Evolutionary conservation across 2,113 vertebrate species (phyloP), one percentile per base, ranked within the genome.

Genomic region (Patagioenas fasciata): DNA sequence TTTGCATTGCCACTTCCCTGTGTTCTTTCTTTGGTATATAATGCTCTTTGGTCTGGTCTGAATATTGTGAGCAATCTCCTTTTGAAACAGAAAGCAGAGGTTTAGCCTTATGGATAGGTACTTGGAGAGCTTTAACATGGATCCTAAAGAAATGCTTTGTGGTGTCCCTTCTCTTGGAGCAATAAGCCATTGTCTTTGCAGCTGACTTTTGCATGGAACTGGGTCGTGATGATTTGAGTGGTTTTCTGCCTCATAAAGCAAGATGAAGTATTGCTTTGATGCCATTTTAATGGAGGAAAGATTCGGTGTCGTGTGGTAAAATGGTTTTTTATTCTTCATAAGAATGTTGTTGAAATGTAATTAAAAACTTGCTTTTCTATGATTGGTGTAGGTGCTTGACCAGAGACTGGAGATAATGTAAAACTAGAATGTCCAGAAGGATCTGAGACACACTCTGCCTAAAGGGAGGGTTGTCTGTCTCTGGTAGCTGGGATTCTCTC

Each of bases 1-100:
- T 82, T 58, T 51, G 18, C 5, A n/a, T 61, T 89, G 25, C 32
- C 7, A 4, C 24, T 83, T 93, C 42, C 11, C 7, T 83, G 14
- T 0, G 0, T 85, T 82, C 50, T 34, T 71, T 44, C 19, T 84
- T 78, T 11, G 48, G 23, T 48, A 4, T 44, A 5, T 51, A 29
- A 28, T 48, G 14, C 62, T 78, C 69, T 91, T 14, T 11, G 56
- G 32, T 40, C 61, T 87, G 20, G 3, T 71, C 11, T 81, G 38
- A 78, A 17, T 85, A 54, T 79, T 75, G 15, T 47, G 80, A 67
- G 15, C 12, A 31, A 5, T 54, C 31, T 61, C 3, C 7, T 87
- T 91, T 62, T 86, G 26, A 64, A 88, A 67, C 15, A 54, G n/a
- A 77, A 7, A 0, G 3, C 2, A 14, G 1, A 0, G 4, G 0